These are phyloP conservation scores for Pilophorus perplexus DNA, from an alignment of 2,888 invertebrate genomes.

Conservation along the genomic window DNA sequence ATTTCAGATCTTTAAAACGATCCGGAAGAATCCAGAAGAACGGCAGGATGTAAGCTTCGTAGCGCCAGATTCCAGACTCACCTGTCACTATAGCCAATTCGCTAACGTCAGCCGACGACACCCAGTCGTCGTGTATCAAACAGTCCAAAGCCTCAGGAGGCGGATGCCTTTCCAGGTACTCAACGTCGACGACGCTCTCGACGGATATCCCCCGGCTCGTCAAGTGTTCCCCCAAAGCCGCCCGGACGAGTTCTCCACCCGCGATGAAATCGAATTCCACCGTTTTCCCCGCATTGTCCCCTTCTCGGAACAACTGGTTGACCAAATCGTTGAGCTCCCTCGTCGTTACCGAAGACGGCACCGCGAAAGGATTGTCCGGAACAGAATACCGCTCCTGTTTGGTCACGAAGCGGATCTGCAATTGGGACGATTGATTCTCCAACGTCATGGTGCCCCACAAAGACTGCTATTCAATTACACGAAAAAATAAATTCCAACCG, in stretches of 20 bases:
- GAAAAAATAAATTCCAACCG: not conserved
- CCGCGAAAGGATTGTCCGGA: constrained; percentile 78
- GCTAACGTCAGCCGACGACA: constrained; percentile 75
- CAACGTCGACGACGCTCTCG: constrained; percentile 83
- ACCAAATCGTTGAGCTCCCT: constrained; percentile 73
- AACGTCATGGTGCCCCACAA: not conserved
- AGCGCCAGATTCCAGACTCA: too few relatives aligned
- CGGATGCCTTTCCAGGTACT: constrained; percentile 86
- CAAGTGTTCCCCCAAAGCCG: constrained; percentile 70
- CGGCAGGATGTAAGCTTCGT: too few relatives aligned
- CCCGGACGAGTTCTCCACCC: constrained; percentile 74
- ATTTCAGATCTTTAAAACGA: too few relatives aligned
- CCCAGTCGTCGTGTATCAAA: constrained; percentile 96
- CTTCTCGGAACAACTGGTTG: constrained; percentile 65
- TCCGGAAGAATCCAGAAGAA: too few relatives aligned
- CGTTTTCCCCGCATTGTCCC: constrained; percentile 35
- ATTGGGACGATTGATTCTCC: constrained; percentile 53
- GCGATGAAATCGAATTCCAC: constrained; percentile 86
- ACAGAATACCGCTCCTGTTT: constrained; percentile 86
- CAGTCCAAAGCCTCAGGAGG: constrained; percentile 91
- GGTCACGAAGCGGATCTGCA: constrained; percentile 75
- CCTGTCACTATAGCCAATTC: constrained; percentile 19
- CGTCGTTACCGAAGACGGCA: constrained; percentile 68
- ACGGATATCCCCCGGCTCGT: constrained; percentile 66
- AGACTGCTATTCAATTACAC: not conserved